Percentiles rank a stretch among this genome's conserved stretches.
Evolutionary conservation across 2,797 vertebrate genomes (phyloP).

Genomic region (Leucoraja ocellata): DNA sequence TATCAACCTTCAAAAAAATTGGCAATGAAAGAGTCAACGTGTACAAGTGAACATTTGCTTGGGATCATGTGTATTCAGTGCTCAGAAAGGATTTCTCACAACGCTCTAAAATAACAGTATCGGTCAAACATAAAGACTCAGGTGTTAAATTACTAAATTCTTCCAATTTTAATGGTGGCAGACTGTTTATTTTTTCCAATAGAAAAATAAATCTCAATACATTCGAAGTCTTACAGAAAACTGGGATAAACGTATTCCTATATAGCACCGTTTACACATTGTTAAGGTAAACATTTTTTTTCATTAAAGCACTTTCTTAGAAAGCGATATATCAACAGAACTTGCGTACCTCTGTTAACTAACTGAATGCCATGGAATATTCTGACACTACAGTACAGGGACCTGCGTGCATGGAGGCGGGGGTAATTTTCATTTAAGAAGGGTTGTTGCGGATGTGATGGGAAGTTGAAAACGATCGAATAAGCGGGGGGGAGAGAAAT

Average conservation of each 20-base stretch:
- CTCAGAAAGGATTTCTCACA: not conserved
- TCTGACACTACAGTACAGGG: conserved; percentile 71
- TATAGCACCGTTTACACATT: conserved; percentile 82
- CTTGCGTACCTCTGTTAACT: conserved; percentile 74
- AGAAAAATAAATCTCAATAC: conserved; percentile 82
- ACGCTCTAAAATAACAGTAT: conserved; percentile 27
- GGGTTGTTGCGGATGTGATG: conserved; percentile 78
- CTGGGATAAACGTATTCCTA: conserved; percentile 76
- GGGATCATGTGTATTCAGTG: conserved; percentile 30
- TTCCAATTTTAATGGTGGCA: conserved; percentile 77
- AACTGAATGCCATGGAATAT: conserved; percentile 74
- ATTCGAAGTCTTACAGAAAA: conserved; percentile 77
- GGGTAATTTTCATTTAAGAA: conserved; percentile 63
- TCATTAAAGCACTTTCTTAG: conserved; percentile 71
- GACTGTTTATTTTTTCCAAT: conserved; percentile 78
- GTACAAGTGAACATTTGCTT: conserved; percentile 9
- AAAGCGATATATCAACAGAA: conserved; percentile 77
- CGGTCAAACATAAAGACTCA: conserved; percentile 59
- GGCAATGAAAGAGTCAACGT: conserved; percentile 21
- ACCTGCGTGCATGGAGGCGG: conserved; percentile 73
- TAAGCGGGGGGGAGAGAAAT: conserved; percentile 64
- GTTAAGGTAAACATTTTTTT: conserved; percentile 75
- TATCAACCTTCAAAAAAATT: not conserved
- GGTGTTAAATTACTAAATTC: conserved; percentile 79
- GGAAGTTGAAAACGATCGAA: conserved; percentile 73